Percentiles rank a stretch among this genome's conserved stretches.
Evolutionary conservation across 2,113 vertebrate genomes (phyloP).

Genomic region (Pluvianellus socialis): DNA sequence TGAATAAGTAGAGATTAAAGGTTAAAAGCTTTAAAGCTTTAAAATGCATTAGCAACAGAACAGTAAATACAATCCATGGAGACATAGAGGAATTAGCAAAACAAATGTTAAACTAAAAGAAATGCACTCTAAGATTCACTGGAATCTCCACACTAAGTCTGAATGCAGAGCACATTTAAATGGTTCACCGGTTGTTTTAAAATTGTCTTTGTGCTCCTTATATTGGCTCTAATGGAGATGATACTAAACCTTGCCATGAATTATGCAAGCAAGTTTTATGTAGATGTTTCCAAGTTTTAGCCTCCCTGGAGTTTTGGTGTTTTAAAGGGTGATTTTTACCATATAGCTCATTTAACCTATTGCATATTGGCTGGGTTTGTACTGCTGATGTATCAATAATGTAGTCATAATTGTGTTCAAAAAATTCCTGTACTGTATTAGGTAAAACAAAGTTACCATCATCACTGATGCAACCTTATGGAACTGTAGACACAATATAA

Average conservation of each 20-base stretch:
- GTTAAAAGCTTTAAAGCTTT: constrained; percentile 81
- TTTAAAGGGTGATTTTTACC: neutral
- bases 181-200: constrained; percentile 56
- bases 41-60: constrained; percentile 78
- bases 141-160: constrained; percentile 60
- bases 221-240: constrained; percentile 48
- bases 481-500: neutral
- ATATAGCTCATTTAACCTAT: neutral
- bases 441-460: neutral
- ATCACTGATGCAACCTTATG: neutral
- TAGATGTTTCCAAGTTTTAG: constrained; percentile 7
- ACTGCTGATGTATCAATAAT: neutral
- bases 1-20: constrained; percentile 79
- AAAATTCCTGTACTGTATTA: neutral
- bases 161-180: constrained; percentile 48
- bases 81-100: constrained; percentile 76
- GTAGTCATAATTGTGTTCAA: neutral
- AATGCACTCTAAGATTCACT: constrained; percentile 61
- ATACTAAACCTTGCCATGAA: constrained; percentile 10
- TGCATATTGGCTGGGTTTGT: neutral
- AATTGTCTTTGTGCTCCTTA: constrained; percentile 62
- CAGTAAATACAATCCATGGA: constrained; percentile 77
- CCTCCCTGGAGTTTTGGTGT: neutral
- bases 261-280: constrained; percentile 19
- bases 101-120: constrained; percentile 77